Base-by-base conservation (phyloP, 1,140 invertebrate genomes). In the Oppia nitens region DNA sequence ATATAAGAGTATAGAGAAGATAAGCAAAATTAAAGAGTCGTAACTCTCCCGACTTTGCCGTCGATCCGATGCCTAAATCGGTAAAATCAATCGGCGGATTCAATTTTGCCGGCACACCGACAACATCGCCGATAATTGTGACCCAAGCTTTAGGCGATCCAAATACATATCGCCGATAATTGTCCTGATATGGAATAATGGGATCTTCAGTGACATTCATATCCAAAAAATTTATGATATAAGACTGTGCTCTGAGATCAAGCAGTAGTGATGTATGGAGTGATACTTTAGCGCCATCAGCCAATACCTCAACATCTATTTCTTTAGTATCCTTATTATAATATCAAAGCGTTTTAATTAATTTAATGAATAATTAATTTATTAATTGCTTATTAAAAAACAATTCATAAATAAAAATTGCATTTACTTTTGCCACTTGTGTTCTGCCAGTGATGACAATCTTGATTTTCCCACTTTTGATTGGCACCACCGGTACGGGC, bases 251-350 rank as follows among this genome's bases (percentile, higher is more conserved):
- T 64, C 76, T 77, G 62, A 81, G 67, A 63, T 81, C 79, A 11
- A 81, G 66, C 21, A 80, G 65, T 47, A 77, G 67, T 0, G 79
- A 77, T 0, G 78, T 80, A 65, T 82, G 79, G 54, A 74, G 74
- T 61, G 73, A 73, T 55, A 80, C 75, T 47, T 71, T 66, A 17
- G 75, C 76, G 45, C 80, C 80, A 69, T 80, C 78, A 50, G 76
- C 69, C 59, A 58, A 62, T 53, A 60, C n/a, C 14, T 20, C 26
- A 23, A 29, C 23, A 45, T 55, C 48, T 52, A 48, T 28, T 63
- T 63, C n/a, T 62, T 55, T 21, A 66, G 63, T 59, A 14, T 53
- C 32, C 32, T 40, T n/a, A n/a, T 9, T 40, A 40, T 9, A 17
- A 9, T 40, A 40, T 40, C 17, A 59, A 55, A 26, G 12, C 29